Base-by-base conservation (phyloP, 2,888 invertebrate species). In the Archips xylosteana region DNA sequence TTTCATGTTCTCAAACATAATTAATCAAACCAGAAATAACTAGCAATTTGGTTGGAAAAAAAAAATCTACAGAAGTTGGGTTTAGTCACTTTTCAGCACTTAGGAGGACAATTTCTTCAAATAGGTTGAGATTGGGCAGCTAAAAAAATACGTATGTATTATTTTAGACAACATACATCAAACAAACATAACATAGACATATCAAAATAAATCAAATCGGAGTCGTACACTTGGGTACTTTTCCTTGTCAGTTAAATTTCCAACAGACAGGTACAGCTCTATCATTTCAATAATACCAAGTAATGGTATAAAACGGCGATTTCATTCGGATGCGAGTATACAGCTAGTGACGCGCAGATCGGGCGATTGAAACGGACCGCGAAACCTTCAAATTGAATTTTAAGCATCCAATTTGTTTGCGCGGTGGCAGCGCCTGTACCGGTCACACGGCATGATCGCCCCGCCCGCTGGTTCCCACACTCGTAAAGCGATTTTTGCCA, bases 341-440 rank as follows among this genome's bases (percentile, higher is more conserved):
- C 90, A 85, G 91, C 85, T 88, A 87, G 89, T 88, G 91, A 90
- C 91, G 89, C 88, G 91, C 89, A 91, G 89, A 87, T 87, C 90
- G 90, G 87, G 86, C 89, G 89, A 91, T 92, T 92, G 90, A 92
- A 92, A 89, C 89, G 90, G 88, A 91, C 94, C 94, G 91, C 92
- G 92, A 93, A 94, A 93, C 94, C 92, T 93, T 92, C 88, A 92
- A 93, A 94, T 94, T 94, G 94, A 94, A 94, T 94, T 94, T 94
- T 93, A 94, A 93, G 94, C 92, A 91, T 94, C 92, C 94, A 94
- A 94, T 94, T 93, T 93, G 94, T 93, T 94, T 91, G 90, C 87
- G 85, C 88, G 85, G 87, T 85, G 85, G 88, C 84, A 88, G 64
- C 69, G 65, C 68, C 72, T 57, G 72, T 42, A 62, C 72, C 72